Evolutionary conservation across 2,113 vertebrate species (phyloP).

Genomic region (Picathartes gymnocephalus): DNA sequence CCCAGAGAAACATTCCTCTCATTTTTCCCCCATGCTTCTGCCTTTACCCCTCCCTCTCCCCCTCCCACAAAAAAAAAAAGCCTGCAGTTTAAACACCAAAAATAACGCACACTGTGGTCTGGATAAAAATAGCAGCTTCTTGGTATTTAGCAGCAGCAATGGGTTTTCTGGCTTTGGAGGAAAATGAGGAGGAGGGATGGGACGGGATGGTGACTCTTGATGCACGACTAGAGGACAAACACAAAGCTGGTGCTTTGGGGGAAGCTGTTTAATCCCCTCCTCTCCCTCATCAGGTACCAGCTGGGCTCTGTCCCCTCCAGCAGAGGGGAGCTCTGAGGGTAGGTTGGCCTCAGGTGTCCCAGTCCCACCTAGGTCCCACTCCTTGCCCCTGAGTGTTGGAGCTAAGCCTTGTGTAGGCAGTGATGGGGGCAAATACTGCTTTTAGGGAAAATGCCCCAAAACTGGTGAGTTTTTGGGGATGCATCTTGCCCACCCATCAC

Average conservation of each 20-base stretch:
- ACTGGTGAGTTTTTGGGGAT: neutral
- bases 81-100: conserved; percentile 54
- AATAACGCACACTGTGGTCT: conserved; percentile 30
- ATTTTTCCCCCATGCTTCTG: conserved; percentile 20
- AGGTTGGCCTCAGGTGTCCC: neutral
- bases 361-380: neutral
- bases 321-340: neutral
- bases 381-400: neutral
- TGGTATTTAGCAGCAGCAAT: conserved; percentile 59
- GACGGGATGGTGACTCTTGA: neutral
- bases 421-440: neutral
- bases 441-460: neutral
- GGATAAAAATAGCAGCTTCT: conserved; percentile 73
- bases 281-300: accelerated
- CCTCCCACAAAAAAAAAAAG: conserved; percentile 15
- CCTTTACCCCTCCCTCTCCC: neutral
- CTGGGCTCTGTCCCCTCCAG: neutral
- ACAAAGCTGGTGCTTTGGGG: neutral
- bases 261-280: neutral
- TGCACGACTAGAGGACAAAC: accelerated
- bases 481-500: neutral
- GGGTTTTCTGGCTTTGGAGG: conserved; percentile 29
- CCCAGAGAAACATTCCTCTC: conserved; percentile 4
- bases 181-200: neutral
- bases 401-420: neutral